Evolutionary conservation across 1,140 invertebrate species (phyloP).

Genomic region (Periplaneta americana): DNA sequence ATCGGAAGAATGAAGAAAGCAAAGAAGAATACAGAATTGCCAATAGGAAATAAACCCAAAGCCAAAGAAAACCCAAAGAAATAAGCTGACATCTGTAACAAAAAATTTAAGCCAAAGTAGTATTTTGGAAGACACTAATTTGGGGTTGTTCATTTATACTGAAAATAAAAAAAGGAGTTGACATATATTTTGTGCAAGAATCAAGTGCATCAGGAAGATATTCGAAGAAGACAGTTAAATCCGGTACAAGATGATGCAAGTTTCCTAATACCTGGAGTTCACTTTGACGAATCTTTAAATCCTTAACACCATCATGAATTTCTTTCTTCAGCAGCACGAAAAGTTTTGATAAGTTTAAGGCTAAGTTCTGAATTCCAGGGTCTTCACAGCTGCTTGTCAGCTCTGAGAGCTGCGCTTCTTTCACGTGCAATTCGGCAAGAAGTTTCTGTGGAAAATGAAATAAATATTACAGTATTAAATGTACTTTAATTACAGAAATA

Average conservation of each 20-base stretch:
- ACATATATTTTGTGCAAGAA: neutral
- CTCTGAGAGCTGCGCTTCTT: conserved; percentile 49
- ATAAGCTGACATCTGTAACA: neutral
- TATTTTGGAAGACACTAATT: neutral
- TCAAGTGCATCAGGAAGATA: neutral
- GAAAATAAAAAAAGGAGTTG: neutral
- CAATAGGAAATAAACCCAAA: neutral
- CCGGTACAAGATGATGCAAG: neutral
- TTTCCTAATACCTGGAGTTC: conserved; percentile 37
- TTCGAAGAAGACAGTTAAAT: neutral
- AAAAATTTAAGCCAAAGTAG: neutral
- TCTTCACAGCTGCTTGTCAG: conserved; percentile 47
- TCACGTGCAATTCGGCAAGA: conserved; percentile 48
- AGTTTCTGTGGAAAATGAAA: conserved; percentile 26
- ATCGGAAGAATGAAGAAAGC: neutral
- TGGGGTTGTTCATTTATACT: neutral
- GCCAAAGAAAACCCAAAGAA: neutral
- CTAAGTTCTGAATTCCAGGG: conserved; percentile 40
- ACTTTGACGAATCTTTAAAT: conserved; percentile 49
- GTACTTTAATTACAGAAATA: no score
- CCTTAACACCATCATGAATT: conserved; percentile 47
- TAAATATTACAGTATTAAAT: neutral
- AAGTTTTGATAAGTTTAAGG: conserved; percentile 48
- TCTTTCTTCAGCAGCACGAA: conserved; percentile 45
- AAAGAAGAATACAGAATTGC: neutral